Evolutionary conservation across 2,797 vertebrate genomes (phyloP), one percentile per base, ranked within the genome.

Genomic region (Leptodactylus fallax): DNA sequence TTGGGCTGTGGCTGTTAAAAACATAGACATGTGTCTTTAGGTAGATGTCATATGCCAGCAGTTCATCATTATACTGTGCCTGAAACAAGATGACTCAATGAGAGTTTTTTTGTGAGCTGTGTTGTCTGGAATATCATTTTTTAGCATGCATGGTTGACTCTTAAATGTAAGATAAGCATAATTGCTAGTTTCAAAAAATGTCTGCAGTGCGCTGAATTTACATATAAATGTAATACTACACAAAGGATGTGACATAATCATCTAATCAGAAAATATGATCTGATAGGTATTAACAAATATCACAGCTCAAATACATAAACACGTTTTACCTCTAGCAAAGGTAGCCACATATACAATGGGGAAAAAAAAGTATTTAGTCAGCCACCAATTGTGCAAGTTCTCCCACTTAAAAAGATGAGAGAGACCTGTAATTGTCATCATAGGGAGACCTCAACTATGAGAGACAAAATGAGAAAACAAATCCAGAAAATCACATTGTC

Each of bases 1-100:
- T 53, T 21, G n/a, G 21, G 21, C 49, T 53, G 14, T 11, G 7
- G 49, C 49, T 23, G 47, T 53, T 6, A 51, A 51, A 77, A 77
- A 23, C 47, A 77, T 61, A 63, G 72, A 23, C 47, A 77, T 77
- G 49, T 77, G 72, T 51, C 49, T 77, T 51, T 77, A 77, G n/a
- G 72, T 77, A 53, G 72, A n/a, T 77, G 72, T 53, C 21, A 77
- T 14, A 77, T 53, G 45, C 45, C 72, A 77, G 49, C 21, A 36
- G 19, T 53, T 51, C 72, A 51, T 77, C 11, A 77, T 53, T 53
- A 11, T 53, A 13, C 21, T 13, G 11, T 23, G 11, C 49, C 47
- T 23, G 23, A 77, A 77, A 77, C 49, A 77, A 77, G 9, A 47
- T 47, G 16, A 47, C 8, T 72, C 47, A 14, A 10, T 4, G 4